Percentiles rank a stretch among this genome's conserved stretches.
These are phyloP conservation scores for Plumapathes pennacea DNA, from an alignment of 92 coral and sea anemone genomes.

Conservation along the genomic window DNA sequence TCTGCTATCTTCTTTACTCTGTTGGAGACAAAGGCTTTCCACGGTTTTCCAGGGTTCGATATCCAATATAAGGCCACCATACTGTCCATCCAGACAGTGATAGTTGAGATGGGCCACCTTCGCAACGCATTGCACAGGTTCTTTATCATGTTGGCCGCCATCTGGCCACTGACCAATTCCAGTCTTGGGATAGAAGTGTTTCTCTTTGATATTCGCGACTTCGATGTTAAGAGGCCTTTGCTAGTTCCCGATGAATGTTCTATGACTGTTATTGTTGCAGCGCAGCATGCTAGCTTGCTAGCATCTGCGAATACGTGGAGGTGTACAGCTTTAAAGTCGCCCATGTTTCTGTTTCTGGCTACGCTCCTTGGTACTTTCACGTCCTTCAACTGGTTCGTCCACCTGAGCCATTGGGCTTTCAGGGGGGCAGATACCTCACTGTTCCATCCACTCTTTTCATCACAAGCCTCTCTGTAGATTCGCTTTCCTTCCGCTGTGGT, in stretches of 20 bases:
- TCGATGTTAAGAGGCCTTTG: slow-evolving; percentile 27
- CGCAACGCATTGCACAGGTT: slow-evolving; percentile 29
- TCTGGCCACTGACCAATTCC: slow-evolving; percentile 38
- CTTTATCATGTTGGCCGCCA: slow-evolving; percentile 57
- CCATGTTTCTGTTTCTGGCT: background rate
- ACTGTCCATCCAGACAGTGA: slow-evolving; percentile 26
- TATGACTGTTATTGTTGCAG: slow-evolving; percentile 18
- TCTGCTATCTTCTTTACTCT: slow-evolving; percentile 53
- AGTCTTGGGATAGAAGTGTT: slow-evolving; percentile 37
- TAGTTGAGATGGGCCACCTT: slow-evolving; percentile 14
- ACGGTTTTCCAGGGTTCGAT: slow-evolving; percentile 37
- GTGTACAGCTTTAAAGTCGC: slow-evolving; percentile 13
- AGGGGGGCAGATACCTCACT: slow-evolving; percentile 8
- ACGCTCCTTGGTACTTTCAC: slow-evolving; percentile 21
- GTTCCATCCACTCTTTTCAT: slow-evolving; percentile 16
- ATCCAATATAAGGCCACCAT: slow-evolving; percentile 40
- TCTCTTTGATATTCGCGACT: slow-evolving; percentile 43
- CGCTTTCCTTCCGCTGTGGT: slow-evolving; percentile 22
- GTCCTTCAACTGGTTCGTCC: slow-evolving; percentile 6
- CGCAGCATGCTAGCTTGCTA: slow-evolving; percentile 27
- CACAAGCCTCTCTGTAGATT: slow-evolving; percentile 30
- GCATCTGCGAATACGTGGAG: slow-evolving; percentile 48
- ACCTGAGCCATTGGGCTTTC: slow-evolving; percentile 3
- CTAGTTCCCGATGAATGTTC: slow-evolving; percentile 6
- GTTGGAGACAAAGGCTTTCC: slow-evolving; percentile 52